A percentile compares a stretch with the other conserved stretches of the same genome.
phyloP scores from a whole-genome alignment of 2,113 vertebrate genomes.

The Pluvialis apricaria region DNA sequence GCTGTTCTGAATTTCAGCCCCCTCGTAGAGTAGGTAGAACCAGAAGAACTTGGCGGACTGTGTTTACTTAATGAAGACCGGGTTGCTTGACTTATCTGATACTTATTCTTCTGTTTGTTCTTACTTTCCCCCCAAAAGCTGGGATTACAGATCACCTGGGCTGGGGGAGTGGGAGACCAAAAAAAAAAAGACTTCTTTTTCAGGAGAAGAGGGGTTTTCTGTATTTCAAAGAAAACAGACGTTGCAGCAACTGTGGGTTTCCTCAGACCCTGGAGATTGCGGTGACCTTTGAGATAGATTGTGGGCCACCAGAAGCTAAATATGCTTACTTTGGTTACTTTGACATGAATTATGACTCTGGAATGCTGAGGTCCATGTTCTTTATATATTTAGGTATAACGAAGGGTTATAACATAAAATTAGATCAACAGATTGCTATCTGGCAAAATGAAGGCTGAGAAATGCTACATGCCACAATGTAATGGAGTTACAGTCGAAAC shows the following conservation, averaged over 20 bases:
- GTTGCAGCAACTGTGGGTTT: slow-evolving; percentile 17
- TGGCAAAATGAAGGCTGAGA: neutral
- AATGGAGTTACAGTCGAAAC: slow-evolving; percentile 15
- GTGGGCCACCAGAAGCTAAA: slow-evolving; percentile 42
- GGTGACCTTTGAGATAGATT: slow-evolving; percentile 25
- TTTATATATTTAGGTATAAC: slow-evolving; percentile 63
- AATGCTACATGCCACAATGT: neutral
- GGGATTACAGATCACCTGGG: neutral
- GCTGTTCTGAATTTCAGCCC: neutral
- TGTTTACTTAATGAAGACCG: neutral
- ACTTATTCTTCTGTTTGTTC: neutral
- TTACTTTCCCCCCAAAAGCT: neutral
- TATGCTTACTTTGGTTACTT: slow-evolving; percentile 1
- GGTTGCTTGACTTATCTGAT: neutral
- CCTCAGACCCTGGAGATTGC: slow-evolving; percentile 8
- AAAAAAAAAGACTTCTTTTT: neutral
- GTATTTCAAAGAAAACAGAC: neutral
- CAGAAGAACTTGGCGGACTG: neutral
- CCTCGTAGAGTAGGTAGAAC: neutral
- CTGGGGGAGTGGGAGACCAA: neutral
- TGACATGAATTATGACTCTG: slow-evolving; percentile 10
- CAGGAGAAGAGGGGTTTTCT: neutral
- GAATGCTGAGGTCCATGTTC: slow-evolving; percentile 23
- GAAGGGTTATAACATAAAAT: slow-evolving; percentile 32
- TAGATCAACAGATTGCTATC: slow-evolving; percentile 22